Base-by-base conservation (phyloP, 30 jellyfish, hydroid and myxozoan species). In the Mastigias papua region DNA sequence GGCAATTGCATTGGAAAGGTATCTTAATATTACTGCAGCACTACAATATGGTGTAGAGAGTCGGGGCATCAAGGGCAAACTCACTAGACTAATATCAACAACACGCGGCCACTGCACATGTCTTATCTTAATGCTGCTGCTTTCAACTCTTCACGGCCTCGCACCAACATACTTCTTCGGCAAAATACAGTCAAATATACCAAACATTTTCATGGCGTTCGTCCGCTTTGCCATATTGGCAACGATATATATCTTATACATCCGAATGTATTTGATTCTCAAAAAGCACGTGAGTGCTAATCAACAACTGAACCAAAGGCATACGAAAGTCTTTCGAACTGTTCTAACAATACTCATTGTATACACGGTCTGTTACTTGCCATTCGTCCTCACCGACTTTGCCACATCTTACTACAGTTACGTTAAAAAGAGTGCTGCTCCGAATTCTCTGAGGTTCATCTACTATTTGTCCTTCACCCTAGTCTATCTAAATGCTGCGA, bases 121-220 rank as follows among this genome's bases (percentile, higher is more conserved):
- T n/a, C 32, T 50, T 42, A 2, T 27, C 4, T 33, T 63, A 73
- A 30, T 65, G 50, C 26, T 46, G 9, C 0, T 22, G 48, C 64
- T 61, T 30, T 71, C 94, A n/a, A 22, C 42, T 0, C 22, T 77
- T 42, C 88, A 85, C 34, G 94, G 94, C 57, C 22, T 73, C 21
- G 94, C 61, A 20, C 21, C 94, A 9, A 54, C 83, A 5, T 85
- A 72, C 46, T 85, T 85, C 88, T 85, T 85, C 66, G 94, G 82
- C 13, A 50, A 34, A 11, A 67, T 61, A 46, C 30, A 28, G 1
- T 54, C 94, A 4, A 73, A 9, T 26, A 30, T 61, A 26, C 88
- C 94, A 0, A 82, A 82, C 69, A 19, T 68, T 3, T 0, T 57
- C 11, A 69, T 82, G 92, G 62, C 69, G 78, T 3, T 51, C 19